Percentiles rank a stretch among this genome's conserved stretches.
phyloP scores from a whole-genome alignment of 2,888 invertebrate species.

The Hemaris fuciformis region DNA sequence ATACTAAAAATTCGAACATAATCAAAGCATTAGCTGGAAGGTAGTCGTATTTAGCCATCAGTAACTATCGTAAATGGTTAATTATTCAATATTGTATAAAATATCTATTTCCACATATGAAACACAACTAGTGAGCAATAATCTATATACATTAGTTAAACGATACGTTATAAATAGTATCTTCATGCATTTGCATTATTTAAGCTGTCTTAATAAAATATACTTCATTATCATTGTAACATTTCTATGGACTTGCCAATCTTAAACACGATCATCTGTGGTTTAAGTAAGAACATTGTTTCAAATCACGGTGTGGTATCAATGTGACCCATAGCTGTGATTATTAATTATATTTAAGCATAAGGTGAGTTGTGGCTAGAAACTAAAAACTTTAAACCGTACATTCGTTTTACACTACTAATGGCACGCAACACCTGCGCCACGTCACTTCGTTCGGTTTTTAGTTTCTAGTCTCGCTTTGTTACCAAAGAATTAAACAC shows the following conservation, averaged over 20 bases:
- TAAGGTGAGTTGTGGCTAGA: not conserved
- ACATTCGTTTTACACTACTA: not conserved
- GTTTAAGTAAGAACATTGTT: not conserved
- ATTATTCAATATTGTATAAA: not conserved
- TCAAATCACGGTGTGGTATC: conserved; percentile 2
- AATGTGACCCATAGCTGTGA: conserved; percentile 7
- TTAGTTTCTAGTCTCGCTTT: not conserved
- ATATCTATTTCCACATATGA: not conserved
- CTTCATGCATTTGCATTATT: conserved; percentile 5
- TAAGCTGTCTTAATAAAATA: conserved; percentile 4
- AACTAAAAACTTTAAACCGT: not conserved
- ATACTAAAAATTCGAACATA: not conserved
- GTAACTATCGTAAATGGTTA: not conserved
- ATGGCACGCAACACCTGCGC: not conserved
- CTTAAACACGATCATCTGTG: conserved; percentile 1
- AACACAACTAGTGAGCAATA: conserved; percentile 10
- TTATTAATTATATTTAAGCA: not conserved
- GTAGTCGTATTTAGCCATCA: conserved; percentile 5
- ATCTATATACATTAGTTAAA: conserved; percentile 1
- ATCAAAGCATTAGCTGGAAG: not conserved
- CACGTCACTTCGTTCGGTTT: not conserved
- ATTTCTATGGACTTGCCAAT: conserved; percentile 1
- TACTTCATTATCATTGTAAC: not conserved
- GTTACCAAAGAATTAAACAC: not conserved
- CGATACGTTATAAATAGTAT: conserved; percentile 3